Evolutionary conservation across 2,888 invertebrate species (phyloP).

Genomic region (Drosophila kambysellisi): DNA sequence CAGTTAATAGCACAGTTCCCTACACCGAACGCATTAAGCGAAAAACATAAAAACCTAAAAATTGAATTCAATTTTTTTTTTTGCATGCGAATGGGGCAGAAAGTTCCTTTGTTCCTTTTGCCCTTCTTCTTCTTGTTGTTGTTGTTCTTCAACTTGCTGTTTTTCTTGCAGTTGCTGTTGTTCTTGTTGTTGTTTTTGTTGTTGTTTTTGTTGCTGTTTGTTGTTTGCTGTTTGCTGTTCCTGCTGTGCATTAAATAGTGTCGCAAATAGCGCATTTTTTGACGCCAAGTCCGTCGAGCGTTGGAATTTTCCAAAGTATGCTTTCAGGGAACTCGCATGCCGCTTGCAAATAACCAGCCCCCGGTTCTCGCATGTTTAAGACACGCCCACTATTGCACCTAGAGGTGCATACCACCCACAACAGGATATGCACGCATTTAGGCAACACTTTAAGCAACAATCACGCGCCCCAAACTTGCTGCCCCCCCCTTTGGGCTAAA

Average conservation of each 20-base stretch:
- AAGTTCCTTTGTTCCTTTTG: constrained; percentile 35
- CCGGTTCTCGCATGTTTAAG: constrained; percentile 16
- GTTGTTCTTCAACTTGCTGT: neutral
- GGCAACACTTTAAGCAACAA: constrained; percentile 49
- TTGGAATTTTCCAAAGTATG: constrained; percentile 24
- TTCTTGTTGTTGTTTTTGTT: constrained; percentile 3
- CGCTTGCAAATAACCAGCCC: constrained; percentile 23
- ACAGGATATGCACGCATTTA: constrained; percentile 65
- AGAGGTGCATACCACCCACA: neutral
- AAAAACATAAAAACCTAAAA: constrained; percentile 52
- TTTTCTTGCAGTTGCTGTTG: neutral
- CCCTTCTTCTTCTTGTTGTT: neutral
- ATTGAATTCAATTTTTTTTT: constrained; percentile 66
- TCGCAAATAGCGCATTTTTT: constrained; percentile 68
- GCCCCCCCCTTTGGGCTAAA: neutral
- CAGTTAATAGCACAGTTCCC: constrained; percentile 62
- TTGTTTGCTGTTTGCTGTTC: constrained; percentile 39
- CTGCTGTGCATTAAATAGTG: constrained; percentile 61
- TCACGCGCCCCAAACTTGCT: neutral
- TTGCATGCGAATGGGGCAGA: constrained; percentile 35
- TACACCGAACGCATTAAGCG: constrained; percentile 59
- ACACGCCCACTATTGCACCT: constrained; percentile 6
- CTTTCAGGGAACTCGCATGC: constrained; percentile 38
- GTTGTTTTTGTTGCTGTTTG: constrained; percentile 30
- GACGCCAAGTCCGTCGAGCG: constrained; percentile 40